Base-by-base conservation (phyloP, 2,797 vertebrate species). In the Cossypha niveicapilla region DNA sequence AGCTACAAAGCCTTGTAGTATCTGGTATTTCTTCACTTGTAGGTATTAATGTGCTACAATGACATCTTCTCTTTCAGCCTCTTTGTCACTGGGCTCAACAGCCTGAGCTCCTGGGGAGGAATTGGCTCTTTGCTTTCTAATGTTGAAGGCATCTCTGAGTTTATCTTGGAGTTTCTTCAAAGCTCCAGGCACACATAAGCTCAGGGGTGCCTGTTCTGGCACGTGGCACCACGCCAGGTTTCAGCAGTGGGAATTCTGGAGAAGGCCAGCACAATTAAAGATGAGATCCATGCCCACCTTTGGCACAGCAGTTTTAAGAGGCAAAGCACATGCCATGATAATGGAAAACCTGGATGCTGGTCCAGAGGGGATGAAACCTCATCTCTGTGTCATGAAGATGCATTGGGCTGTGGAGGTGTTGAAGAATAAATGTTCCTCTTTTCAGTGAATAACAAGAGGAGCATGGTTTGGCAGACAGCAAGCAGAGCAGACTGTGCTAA, bases 161-260 rank as follows among this genome's bases (percentile, higher is more conserved):
- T 94, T 94, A 18, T 76, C 88, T 74, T 90, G 72, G 92, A 67
- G 57, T 74, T 83, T 66, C 61, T 77, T 92, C 85, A 92, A 88
- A 71, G 14, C 68, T 90, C 51, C 72, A 77, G 68, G 53, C 57
- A 45, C 50, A 32, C 10, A 4, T 16, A 30, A 16, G 61, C 82
- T 63, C 75, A 41, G 53, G 62, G 91, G 41, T 50, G 57, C 48
- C 63, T 94, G 34, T 57, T 93, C 77, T 92, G 71, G 78, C 34
- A 41, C 0, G 0, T 74, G 82, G 79, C 75, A 77, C 37, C n/a
- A 30, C 0, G 1, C 65, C 93, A 88, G 57, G 18, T 66, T 68
- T 37, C 75, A 82, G 75, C 67, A 45, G 11, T 10, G 53, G 68
- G 56, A 71, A 80, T 90, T 58, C 61, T 76, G 42, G 41, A 86